Evolutionary conservation across 2,888 invertebrate genomes (phyloP).

Genomic region (Drosophila macrospina): DNA sequence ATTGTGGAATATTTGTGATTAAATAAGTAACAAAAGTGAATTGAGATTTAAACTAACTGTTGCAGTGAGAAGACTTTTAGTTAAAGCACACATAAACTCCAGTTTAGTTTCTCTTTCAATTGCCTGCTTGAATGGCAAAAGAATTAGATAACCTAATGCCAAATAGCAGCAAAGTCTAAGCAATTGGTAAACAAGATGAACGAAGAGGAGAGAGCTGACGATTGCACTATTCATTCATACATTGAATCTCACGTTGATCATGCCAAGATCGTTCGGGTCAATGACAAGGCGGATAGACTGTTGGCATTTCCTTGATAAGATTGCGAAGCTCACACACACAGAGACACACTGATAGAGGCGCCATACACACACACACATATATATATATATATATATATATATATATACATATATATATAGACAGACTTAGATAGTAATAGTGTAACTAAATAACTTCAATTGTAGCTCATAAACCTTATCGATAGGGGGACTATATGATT

Average conservation of each 20-base stretch:
- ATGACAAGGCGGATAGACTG: slow-evolving; percentile 32
- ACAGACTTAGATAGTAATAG: neutral
- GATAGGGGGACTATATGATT: neutral
- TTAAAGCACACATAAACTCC: neutral
- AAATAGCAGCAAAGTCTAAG: slow-evolving; percentile 42
- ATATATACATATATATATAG: slow-evolving; percentile 1
- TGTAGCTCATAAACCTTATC: slow-evolving; percentile 15
- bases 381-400: too few relatives aligned
- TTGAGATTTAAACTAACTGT: neutral
- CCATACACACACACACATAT: slow-evolving; percentile 6
- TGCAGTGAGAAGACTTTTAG: neutral
- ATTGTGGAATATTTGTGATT: too few relatives aligned
- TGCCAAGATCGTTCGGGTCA: slow-evolving; percentile 55
- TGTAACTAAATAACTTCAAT: slow-evolving; percentile 10
- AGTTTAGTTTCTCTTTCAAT: too few relatives aligned
- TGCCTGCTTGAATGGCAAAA: slow-evolving; percentile 25
- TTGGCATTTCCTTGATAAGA: slow-evolving; percentile 62
- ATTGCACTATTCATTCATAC: slow-evolving; percentile 46
- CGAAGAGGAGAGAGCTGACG: slow-evolving; percentile 11
- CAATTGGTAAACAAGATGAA: slow-evolving; percentile 11
- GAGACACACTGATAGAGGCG: slow-evolving; percentile 25
- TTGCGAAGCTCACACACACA: slow-evolving; percentile 36
- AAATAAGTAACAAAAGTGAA: too few relatives aligned
- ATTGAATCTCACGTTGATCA: slow-evolving; percentile 30
- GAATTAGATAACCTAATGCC: slow-evolving; percentile 25